These are phyloP conservation scores for Caenorhabditis macrosperma DNA, from an alignment of 2,888 invertebrate species.

Conservation along the genomic window DNA sequence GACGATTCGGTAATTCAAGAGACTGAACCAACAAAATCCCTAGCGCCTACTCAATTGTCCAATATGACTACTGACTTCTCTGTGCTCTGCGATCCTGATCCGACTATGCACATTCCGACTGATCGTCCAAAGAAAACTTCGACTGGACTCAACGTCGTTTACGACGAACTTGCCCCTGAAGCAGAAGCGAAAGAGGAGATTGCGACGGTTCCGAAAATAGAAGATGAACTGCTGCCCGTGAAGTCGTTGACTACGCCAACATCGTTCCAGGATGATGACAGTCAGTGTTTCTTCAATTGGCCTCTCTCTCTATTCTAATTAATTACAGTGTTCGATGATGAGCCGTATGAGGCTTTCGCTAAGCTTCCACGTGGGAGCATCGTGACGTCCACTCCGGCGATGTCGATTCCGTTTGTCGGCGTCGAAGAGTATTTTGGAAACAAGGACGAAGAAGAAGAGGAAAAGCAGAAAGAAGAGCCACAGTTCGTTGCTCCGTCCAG, in stretches of 20 bases:
- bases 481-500: constrained; percentile 21
- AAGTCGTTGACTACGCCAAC: constrained; percentile 14
- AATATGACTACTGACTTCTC: constrained; percentile 26
- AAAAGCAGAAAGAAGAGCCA: not conserved
- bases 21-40: not conserved
- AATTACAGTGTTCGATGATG: constrained; percentile 40
- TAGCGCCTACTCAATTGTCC: not conserved
- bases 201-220: not conserved
- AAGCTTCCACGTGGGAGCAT: not conserved
- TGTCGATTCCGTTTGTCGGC: constrained; percentile 25
- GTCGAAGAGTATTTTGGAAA: constrained; percentile 50
- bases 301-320: too few relatives aligned
- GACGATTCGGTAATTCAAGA: constrained; percentile 8
- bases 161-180: constrained; percentile 13
- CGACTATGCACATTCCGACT: constrained; percentile 5
- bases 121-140: constrained; percentile 21
- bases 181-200: not conserved
- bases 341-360: constrained; percentile 7
- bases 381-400: constrained; percentile 51
- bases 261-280: not conserved
- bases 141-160: constrained; percentile 27
- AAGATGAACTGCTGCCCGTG: not conserved
- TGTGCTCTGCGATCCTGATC: constrained; percentile 50
- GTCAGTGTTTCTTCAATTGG: not conserved
- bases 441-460: constrained; percentile 4